Evolutionary conservation across 2,113 vertebrate genomes (phyloP).

Genomic region (Triplophysa rosa): DNA sequence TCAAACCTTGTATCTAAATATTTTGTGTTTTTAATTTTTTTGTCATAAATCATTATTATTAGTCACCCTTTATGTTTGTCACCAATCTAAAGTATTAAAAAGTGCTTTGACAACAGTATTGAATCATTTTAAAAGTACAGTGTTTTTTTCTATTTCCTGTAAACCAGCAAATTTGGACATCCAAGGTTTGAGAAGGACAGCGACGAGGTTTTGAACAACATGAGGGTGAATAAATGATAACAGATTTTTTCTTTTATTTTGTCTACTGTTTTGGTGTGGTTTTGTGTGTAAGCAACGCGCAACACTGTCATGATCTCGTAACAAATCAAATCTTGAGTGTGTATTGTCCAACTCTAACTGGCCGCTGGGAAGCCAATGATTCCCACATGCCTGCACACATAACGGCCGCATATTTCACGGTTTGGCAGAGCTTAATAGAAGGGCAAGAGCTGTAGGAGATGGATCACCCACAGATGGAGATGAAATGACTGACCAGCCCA

Average conservation of each 20-base stretch:
- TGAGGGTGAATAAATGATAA: too few relatives aligned
- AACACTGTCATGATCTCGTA: background rate
- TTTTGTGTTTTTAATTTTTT: too few relatives aligned
- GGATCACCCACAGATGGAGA: conserved; percentile 68
- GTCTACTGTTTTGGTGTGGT: background rate
- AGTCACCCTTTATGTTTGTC: too few relatives aligned
- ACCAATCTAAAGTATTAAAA: too few relatives aligned
- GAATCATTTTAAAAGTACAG: too few relatives aligned
- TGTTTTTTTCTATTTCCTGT: too few relatives aligned
- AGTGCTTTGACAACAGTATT: too few relatives aligned
- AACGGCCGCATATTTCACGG: conserved; percentile 71
- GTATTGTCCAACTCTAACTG: conserved; percentile 23
- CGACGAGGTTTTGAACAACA: too few relatives aligned
- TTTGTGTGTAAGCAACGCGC: background rate
- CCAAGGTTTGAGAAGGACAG: too few relatives aligned
- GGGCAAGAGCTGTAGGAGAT: conserved; percentile 61
- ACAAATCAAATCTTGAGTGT: conserved; percentile 4
- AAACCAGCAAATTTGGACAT: too few relatives aligned
- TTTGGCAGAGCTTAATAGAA: conserved; percentile 71
- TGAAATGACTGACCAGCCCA: conserved; percentile 70
- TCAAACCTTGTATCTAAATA: too few relatives aligned
- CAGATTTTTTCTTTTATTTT: background rate
- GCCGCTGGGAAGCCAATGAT: conserved; percentile 25
- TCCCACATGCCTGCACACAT: conserved; percentile 66
- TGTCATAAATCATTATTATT: too few relatives aligned